A percentile compares a stretch with the other conserved stretches of the same genome.
These are phyloP conservation scores for Aythya baeri DNA, from an alignment of 2,113 vertebrate species.

Conservation along the genomic window DNA sequence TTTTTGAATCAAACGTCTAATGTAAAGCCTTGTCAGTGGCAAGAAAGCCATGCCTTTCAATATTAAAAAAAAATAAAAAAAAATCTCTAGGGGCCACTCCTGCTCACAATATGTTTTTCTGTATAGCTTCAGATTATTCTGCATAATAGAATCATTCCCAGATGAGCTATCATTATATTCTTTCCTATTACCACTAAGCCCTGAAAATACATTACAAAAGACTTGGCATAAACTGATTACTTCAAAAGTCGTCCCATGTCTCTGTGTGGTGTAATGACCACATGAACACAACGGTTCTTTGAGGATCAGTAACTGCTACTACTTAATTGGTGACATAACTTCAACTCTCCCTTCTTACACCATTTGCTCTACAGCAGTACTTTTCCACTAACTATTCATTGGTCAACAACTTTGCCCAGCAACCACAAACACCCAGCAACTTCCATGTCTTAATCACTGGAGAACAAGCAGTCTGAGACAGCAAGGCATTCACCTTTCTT, in stretches of 20 bases:
- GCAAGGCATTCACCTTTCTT: no score
- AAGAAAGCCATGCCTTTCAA: neutral
- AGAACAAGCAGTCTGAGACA: no score
- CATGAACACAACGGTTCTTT: no score
- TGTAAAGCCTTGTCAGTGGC: neutral
- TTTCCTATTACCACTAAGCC: constrained; percentile 4
- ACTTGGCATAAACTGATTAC: constrained; percentile 16
- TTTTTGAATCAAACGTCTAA: neutral
- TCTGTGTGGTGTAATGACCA: neutral
- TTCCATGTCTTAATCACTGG: no score
- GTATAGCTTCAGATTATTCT: neutral
- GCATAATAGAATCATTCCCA: constrained; percentile 11
- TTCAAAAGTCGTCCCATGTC: constrained; percentile 36
- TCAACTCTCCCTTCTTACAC: no score
- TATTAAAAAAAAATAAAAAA: neutral
- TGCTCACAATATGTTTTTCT: neutral
- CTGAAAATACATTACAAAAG: neutral
- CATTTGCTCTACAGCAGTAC: no score
- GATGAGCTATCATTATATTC: neutral
- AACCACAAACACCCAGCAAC: no score
- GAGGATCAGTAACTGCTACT: no score
- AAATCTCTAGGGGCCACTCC: neutral
- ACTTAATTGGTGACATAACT: no score
- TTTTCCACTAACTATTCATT: no score
- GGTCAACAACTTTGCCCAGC: no score